These are phyloP conservation scores for Tenthredo amoena DNA, from an alignment of 2,888 invertebrate species.

Conservation along the genomic window DNA sequence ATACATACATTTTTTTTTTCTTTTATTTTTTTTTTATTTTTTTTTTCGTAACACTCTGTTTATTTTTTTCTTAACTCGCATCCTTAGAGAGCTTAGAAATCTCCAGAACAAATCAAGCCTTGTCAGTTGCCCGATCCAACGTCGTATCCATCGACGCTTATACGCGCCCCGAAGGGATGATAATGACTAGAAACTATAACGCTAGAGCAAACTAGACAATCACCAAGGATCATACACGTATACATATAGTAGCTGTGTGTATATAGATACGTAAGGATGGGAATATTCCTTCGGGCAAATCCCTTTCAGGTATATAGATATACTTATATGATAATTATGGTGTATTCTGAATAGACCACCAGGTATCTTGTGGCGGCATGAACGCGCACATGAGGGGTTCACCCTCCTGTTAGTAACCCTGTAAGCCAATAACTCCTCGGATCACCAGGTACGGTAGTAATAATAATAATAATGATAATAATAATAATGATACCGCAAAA, in stretches of 20 bases:
- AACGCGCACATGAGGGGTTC: not conserved
- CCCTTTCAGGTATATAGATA: not conserved
- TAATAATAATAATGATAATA: conserved; percentile 44
- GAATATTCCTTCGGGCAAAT: not conserved
- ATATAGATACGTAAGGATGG: not conserved
- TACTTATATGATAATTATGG: conserved; percentile 18
- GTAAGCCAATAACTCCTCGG: conserved; percentile 48
- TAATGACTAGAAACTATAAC: conserved; percentile 27
- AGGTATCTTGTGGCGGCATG: conserved; percentile 37
- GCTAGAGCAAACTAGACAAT: conserved; percentile 13
- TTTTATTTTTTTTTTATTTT: not conserved
- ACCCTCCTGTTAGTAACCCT: conserved; percentile 36
- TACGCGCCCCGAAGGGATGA: not conserved
- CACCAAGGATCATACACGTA: not conserved
- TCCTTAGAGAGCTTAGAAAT: not conserved
- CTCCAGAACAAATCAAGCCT: not conserved
- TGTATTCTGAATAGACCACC: conserved; percentile 20
- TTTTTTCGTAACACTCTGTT: not conserved
- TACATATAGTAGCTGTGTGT: not conserved
- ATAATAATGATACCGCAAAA: conserved; percentile 33
- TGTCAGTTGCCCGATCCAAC: not conserved
- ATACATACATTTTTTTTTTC: too few species aligned
- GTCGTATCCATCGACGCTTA: not conserved
- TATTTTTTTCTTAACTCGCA: not conserved
- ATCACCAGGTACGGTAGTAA: conserved; percentile 57